Base-by-base conservation (phyloP, 37 sponge, comb jelly and placozoan genomes). In the Aphrocallistes beatrix region DNA sequence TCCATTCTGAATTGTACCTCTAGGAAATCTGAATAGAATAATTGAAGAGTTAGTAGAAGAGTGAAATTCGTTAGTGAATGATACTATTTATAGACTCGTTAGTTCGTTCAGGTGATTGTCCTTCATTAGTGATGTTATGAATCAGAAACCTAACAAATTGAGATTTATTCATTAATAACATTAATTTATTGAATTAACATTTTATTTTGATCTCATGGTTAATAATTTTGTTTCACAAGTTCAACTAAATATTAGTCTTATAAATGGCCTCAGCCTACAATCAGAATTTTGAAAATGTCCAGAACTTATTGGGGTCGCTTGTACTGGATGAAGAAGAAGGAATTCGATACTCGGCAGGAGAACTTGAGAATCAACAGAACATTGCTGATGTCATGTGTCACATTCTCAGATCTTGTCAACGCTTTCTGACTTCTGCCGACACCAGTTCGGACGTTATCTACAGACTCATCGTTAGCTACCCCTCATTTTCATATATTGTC, bases 291-390 rank as follows among this genome's bases (percentile, higher is more conserved):
- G 75, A 60, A 13, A 60, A 60, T 60, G 75, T 60, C 28, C 75
- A 60, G 21, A 21, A 60, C 34, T 60, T 60, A 30, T 30, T 60
- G 28, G 75, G 75, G 6, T 60, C 75, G 8, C 10, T 60, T 30
- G 75, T 60, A 19, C n/a, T 60, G 17, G 75, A 60, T 28, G 75
- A 60, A 60, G 75, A 60, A 32, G 75, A 60, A 60, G 75, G 75
- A 13, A 60, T 60, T 25, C 10, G n/a, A 13, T 25, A 1, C 34
- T 60, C 75, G 34, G n/a, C 17, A 25, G 75, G 75, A 60, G 75
- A 60, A 21, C 75, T 60, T 8, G 75, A 60, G 75, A 13, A 60
- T 60, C 75, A 60, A 60, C 75, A 60, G 75, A 60, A 60, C 10
- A 6, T 60, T 3, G 75, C 21, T 60, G 75, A 60, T 13, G n/a